Conservation (phyloP, 2,113 vertebrate genomes). For the Macrotis lagotis region DNA sequence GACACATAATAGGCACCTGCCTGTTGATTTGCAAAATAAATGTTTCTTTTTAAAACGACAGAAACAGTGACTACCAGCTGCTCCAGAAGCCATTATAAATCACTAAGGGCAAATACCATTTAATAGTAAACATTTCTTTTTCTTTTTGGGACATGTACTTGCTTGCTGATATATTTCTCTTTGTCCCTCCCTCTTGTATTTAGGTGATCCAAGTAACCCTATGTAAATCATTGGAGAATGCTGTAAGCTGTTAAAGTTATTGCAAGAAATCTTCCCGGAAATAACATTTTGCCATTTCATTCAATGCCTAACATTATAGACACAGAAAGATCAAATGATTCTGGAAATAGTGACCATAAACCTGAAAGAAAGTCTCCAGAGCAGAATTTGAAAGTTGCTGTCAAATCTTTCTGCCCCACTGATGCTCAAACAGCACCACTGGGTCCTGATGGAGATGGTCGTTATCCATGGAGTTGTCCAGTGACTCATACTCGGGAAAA, state of each 20-base stretch:
- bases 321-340: slow-evolving; percentile 86
- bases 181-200: slow-evolving; percentile 51
- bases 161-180: slow-evolving; percentile 15
- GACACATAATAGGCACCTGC: neutral
- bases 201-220: slow-evolving; percentile 60
- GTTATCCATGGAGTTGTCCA: slow-evolving; percentile 95
- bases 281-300: slow-evolving; percentile 62
- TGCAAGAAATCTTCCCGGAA: slow-evolving; percentile 47
- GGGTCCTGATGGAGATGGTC: slow-evolving; percentile 89
- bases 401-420: slow-evolving; percentile 83
- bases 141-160: neutral
- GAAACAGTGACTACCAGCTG: neutral
- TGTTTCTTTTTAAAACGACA: neutral
- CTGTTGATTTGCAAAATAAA: slow-evolving; percentile 25
- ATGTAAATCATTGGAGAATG: slow-evolving; percentile 69
- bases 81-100: neutral
- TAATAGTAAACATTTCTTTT: neutral
- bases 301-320: slow-evolving; percentile 96
- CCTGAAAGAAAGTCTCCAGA: slow-evolving; percentile 81
- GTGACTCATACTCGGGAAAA: slow-evolving; percentile 97
- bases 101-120: neutral
- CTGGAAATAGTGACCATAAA: slow-evolving; percentile 83
- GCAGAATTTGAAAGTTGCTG: slow-evolving; percentile 76
- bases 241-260: slow-evolving; percentile 58
- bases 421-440: slow-evolving; percentile 82